Conservation (phyloP, 2,888 invertebrate species). For the Chelonus formosanus region DNA sequence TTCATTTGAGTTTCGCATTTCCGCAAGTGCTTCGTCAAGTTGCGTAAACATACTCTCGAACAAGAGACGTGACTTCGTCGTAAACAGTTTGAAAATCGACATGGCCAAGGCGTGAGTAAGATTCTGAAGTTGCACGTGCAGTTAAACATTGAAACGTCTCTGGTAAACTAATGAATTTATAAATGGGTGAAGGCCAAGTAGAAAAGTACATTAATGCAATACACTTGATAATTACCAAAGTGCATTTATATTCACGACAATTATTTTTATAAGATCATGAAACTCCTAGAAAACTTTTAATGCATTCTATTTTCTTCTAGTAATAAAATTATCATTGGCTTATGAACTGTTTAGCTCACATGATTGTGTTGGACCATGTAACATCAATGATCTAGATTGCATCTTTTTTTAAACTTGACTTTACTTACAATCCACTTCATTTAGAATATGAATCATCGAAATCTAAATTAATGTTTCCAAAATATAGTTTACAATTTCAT, state of each 20-base stretch:
- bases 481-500: no score
- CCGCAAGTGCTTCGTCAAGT: conserved; percentile 45
- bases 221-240: background rate
- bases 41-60: conserved; percentile 49
- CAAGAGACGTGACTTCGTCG: conserved; percentile 57
- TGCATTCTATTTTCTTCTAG: no score
- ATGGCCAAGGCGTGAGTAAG: conserved; percentile 42
- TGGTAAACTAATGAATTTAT: conserved; percentile 52
- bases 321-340: no score
- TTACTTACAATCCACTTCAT: no score
- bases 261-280: no score
- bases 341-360: no score
- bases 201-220: background rate
- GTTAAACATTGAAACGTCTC: conserved; percentile 38
- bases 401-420: no score
- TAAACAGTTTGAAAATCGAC: conserved; percentile 54
- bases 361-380: no score
- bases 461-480: no score
- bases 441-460: no score
- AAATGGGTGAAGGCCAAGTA: conserved; percentile 45
- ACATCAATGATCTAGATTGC: no score
- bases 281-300: background rate
- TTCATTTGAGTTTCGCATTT: conserved; percentile 45
- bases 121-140: conserved; percentile 38
- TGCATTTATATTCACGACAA: no score